Conservation (phyloP, 2,888 invertebrate genomes). For the Conchocele bisecta region DNA sequence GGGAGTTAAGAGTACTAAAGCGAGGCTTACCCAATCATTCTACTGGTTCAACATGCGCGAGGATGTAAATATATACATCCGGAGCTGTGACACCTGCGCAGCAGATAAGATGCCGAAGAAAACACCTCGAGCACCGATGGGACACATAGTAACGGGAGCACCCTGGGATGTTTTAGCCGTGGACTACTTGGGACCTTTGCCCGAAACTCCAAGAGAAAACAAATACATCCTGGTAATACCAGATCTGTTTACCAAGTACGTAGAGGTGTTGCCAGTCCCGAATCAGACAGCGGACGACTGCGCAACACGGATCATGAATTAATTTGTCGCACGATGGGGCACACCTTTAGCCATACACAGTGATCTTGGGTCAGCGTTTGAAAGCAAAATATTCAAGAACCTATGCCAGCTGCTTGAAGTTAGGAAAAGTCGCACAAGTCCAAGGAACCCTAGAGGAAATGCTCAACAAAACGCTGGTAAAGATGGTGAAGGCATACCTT, state of each 20-base stretch:
- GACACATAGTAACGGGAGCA: conserved; percentile 91
- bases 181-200: conserved; percentile 44
- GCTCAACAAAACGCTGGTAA: conserved; percentile 49
- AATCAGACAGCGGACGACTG: conserved; percentile 39
- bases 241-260: conserved; percentile 45
- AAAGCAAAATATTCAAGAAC: conserved; percentile 22
- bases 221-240: conserved; percentile 31
- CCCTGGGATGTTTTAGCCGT: conserved; percentile 31
- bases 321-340: conserved; percentile 35
- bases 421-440: conserved; percentile 33
- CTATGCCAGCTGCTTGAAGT: conserved; percentile 24
- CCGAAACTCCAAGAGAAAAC: conserved; percentile 27
- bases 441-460: conserved; percentile 49
- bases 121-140: conserved; percentile 18
- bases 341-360: conserved; percentile 25
- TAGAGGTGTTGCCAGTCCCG: conserved; percentile 24
- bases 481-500: conserved; percentile 45
- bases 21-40: no score
- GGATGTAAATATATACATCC: conserved; percentile 8
- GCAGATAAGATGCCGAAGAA: conserved; percentile 18
- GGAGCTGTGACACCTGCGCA: conserved; percentile 26
- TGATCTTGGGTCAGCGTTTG: conserved; percentile 24
- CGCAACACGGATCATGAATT: conserved; percentile 22
- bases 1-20: no score
- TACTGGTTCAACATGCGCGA: conserved; percentile 26